Evolutionary conservation across 2,888 invertebrate species (phyloP), one percentile per base, ranked within the genome.

Genomic region (Sinodicranocentrus sp.): DNA sequence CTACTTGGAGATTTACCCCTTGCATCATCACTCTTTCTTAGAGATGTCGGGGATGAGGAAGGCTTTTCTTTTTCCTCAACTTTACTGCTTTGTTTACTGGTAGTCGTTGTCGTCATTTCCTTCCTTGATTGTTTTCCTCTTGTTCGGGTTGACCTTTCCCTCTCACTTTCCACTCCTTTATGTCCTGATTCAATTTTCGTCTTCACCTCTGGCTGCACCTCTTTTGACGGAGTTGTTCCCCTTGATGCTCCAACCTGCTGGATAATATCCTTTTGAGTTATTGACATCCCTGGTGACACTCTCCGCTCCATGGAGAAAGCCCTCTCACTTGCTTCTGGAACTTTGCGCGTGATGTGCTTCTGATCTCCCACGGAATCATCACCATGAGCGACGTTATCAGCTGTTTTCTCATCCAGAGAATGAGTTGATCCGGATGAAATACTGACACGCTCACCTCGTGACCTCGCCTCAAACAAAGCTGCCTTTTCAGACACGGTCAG

Each of bases 391-490:
- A n/a, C n/a, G 2, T 48, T 23, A n/a, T 63, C 19, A 1, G 59
- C 70, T 28, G 75, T 65, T n/a, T 78, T 83, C 10, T 83, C 78
- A 28, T 70, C 71, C n/a, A 73, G 28, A 15, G 73, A 48, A 10
- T 72, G 70, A 2, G 86, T 86, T 2, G 88, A 87, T 43, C 86
- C 87, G 0, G 88, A 88, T 0, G 87, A 88, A 33, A 89, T 73
- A 54, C 89, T 89, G 0, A 88, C 84, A 17, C 88, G 77, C 52
- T 89, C 89, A 0, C 89, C 89, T 17, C 89, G 71, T 10, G 85
- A 86, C 57, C 88, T 72, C 0, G 89, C 89, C 76, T 89, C 86
- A 82, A 88, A 89, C 23, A 89, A 33, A 5, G 89, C 88, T 8
- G 87, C 85, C 52, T 88, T 89, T 54, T 73, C 83, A n/a, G 85